Conservation (phyloP, 2,888 invertebrate genomes). For the Magallana nippona region DNA sequence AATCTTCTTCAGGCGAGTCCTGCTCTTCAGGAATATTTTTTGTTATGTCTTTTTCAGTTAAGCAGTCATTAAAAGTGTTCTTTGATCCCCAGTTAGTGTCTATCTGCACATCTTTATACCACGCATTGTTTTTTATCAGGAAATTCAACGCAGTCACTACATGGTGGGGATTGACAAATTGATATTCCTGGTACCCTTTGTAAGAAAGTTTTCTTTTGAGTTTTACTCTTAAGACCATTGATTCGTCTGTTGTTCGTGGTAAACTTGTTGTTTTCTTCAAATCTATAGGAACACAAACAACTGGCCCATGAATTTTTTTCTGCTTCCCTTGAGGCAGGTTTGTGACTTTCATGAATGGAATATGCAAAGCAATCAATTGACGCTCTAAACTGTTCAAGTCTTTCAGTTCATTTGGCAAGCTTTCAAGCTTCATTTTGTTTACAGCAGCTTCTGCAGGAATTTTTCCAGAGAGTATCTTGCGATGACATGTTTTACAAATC, state of each 20-base stretch:
- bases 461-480: slow-evolving; percentile 26
- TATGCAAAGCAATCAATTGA: slow-evolving; percentile 51
- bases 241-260: slow-evolving; percentile 47
- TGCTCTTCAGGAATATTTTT: too few species aligned
- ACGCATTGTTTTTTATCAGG: slow-evolving; percentile 30
- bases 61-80: too few species aligned
- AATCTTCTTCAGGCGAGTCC: background rate
- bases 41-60: too few species aligned
- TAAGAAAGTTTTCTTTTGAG: slow-evolving; percentile 54
- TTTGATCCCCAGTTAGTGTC: too few species aligned
- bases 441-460: slow-evolving; percentile 35
- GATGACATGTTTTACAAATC: slow-evolving; percentile 45
- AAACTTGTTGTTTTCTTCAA: slow-evolving; percentile 47
- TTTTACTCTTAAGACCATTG: slow-evolving; percentile 49
- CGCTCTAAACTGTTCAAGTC: slow-evolving; percentile 54
- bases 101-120: slow-evolving; percentile 31
- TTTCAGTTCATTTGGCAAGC: slow-evolving; percentile 44
- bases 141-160: slow-evolving; percentile 44
- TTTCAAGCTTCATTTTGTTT: slow-evolving; percentile 4
- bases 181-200: slow-evolving; percentile 52
- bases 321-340: slow-evolving; percentile 53
- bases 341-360: slow-evolving; percentile 59
- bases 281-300: slow-evolving; percentile 57
- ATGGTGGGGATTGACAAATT: slow-evolving; percentile 44
- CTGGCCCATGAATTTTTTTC: slow-evolving; percentile 54